phyloP scores from a whole-genome alignment of 1,140 invertebrate genomes.

The Drosophila burlai region DNA sequence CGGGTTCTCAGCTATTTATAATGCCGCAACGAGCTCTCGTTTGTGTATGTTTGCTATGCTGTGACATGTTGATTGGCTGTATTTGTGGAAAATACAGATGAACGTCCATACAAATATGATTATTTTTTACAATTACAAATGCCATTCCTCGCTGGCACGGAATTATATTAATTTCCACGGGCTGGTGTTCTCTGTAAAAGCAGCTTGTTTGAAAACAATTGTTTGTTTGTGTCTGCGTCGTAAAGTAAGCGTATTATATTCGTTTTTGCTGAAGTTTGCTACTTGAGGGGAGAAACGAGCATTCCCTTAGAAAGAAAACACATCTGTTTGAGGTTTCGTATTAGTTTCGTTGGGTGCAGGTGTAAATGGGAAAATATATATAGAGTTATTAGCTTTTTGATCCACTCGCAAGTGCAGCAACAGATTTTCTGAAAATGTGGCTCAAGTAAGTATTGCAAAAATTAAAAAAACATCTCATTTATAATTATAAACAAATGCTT shows the following conservation, averaged over 20 bases:
- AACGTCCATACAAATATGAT: background rate
- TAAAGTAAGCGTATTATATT: background rate
- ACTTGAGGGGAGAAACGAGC: background rate
- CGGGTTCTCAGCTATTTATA: slow-evolving; percentile 5
- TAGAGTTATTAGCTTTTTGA: background rate
- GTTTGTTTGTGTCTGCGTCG: background rate
- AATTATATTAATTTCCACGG: background rate
- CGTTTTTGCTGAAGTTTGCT: background rate
- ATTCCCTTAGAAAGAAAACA: background rate
- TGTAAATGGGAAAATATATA: background rate
- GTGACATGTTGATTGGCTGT: slow-evolving; percentile 2
- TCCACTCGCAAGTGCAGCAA: background rate
- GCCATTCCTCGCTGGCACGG: background rate
- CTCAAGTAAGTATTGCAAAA: background rate
- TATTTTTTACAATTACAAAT: background rate
- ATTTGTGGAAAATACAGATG: background rate
- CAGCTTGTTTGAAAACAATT: background rate
- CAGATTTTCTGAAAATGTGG: background rate
- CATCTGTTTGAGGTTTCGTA: background rate
- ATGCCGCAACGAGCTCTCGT: background rate
- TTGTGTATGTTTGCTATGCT: slow-evolving; percentile 3
- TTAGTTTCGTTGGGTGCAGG: background rate
- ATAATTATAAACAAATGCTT: background rate
- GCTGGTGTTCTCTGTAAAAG: slow-evolving; percentile 2
- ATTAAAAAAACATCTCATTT: background rate